Evolutionary conservation across 23 tunicate genomes (phyloP).

Genomic region (Trididemnum clinides): DNA sequence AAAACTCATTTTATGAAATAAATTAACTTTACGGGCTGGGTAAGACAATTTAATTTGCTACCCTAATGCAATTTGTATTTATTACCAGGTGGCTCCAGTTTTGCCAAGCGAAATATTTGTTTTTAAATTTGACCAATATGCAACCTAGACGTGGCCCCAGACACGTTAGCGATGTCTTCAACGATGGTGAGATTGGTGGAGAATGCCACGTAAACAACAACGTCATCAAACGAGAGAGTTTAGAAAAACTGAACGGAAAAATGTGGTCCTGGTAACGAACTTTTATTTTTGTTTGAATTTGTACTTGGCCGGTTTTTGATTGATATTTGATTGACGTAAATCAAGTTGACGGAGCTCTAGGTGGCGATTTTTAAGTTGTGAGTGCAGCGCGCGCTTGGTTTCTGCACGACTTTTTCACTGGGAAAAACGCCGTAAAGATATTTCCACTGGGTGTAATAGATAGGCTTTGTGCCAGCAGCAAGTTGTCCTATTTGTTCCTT

Average conservation of each 20-base stretch:
- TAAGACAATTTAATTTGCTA: background rate
- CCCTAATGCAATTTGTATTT: background rate
- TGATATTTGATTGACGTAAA: too few relatives aligned
- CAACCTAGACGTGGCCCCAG: background rate
- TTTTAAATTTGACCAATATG: background rate
- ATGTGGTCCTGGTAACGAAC: conserved; percentile 65
- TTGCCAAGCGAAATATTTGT: conserved; percentile 32
- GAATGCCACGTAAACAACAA: conserved; percentile 50
- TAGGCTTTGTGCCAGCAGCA: too few relatives aligned
- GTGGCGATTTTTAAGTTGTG: too few relatives aligned
- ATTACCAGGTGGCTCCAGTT: conserved; percentile 30
- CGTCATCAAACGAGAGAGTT: background rate
- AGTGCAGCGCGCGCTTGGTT: too few relatives aligned
- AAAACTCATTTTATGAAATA: background rate
- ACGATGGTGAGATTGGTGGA: conserved; percentile 65
- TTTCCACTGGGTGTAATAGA: too few relatives aligned
- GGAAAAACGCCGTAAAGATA: too few relatives aligned
- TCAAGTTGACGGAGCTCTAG: too few relatives aligned
- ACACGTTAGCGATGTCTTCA: conserved; percentile 52
- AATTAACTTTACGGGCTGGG: background rate
- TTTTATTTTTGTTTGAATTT: background rate
- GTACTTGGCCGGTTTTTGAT: too few relatives aligned
- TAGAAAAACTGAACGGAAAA: conserved; percentile 12
- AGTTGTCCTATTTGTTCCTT: too few relatives aligned
- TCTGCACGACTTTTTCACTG: too few relatives aligned